phyloP scores from a whole-genome alignment of 2,888 invertebrate genomes.

The Alcis repandata region DNA sequence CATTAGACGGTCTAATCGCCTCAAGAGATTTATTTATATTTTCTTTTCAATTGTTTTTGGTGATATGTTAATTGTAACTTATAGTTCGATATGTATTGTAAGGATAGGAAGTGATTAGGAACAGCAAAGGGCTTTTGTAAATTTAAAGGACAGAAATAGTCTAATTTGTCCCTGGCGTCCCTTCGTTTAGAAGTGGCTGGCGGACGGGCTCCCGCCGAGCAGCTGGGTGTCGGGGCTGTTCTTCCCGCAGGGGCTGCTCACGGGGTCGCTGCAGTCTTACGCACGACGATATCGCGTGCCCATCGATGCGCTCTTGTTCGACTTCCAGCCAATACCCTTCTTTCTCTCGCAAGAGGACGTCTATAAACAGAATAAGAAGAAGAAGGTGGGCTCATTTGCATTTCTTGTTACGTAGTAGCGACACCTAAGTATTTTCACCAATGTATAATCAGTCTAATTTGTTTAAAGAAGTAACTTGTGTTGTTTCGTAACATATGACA shows the following conservation, averaged over 20 bases:
- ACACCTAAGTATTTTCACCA: not conserved
- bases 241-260: conserved; percentile 97
- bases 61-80: no score
- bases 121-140: no score
- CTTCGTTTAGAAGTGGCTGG: conserved; percentile 88
- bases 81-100: no score
- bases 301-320: conserved; percentile 94
- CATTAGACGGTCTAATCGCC: no score
- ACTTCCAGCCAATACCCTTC: conserved; percentile 89
- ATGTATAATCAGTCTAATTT: no score
- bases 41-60: no score
- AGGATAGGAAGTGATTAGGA: no score
- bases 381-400: conserved; percentile 26
- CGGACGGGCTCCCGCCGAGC: conserved; percentile 90
- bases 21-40: no score
- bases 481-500: no score
- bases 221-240: conserved; percentile 98
- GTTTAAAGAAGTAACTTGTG: no score
- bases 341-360: conserved; percentile 90
- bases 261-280: conserved; percentile 95
- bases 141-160: no score
- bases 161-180: no score
- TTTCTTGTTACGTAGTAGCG: not conserved
- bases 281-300: conserved; percentile 94
- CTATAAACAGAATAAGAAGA: conserved; percentile 73